Base-by-base conservation (phyloP, 2,797 vertebrate genomes). In the Tragelaphus oryx region DNA sequence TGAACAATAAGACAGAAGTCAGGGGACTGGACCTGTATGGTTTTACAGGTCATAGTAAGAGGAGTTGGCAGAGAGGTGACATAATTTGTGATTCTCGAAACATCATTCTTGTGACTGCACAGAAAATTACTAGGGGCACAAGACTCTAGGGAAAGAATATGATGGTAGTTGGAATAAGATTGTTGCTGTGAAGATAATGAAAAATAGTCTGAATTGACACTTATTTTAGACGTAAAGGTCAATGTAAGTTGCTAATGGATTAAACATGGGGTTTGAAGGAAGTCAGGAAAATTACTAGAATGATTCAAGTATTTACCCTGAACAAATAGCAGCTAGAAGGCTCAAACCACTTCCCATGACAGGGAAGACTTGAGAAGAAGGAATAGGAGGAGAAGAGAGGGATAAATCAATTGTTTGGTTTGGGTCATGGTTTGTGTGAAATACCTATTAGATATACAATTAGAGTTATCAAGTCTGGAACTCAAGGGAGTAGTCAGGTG, bases 401-500 rank as follows among this genome's bases (percentile, higher is more conserved):
- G 48, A 16, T 20, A 89, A 52, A 37, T 59, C 46, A 68, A 8
- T 65, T 55, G 48, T 50, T 80, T 54, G 48, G 16, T 81, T 92
- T 87, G 50, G 37, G 50, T 78, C 52, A n/a, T 17, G 8, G 24
- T 81, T 89, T 81, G 16, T 55, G n/a, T 50, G 37, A 79, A 95
- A 83, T 65, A 10, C 11, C 44, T 54, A 17, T 44, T 93, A 57
- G 14, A 62, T n/a, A 75, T 4, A 62, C 41, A 85, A 82, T n/a
- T 52, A 78, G 48, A 93, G n/a, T 89, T 92, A 54, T 74, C 22
- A 78, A 91, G 62, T 65, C 65, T 57, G 13, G 57, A 62, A 78
- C 84, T 94, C 62, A 44, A 83, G n/a, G 68, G 75, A 91, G 79
- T 91, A 46, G 62, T 79, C 33, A 46, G 20, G 18, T 93, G 28